Evolutionary conservation across 2,888 invertebrate genomes (phyloP).

Genomic region (Aporophyla nigra): DNA sequence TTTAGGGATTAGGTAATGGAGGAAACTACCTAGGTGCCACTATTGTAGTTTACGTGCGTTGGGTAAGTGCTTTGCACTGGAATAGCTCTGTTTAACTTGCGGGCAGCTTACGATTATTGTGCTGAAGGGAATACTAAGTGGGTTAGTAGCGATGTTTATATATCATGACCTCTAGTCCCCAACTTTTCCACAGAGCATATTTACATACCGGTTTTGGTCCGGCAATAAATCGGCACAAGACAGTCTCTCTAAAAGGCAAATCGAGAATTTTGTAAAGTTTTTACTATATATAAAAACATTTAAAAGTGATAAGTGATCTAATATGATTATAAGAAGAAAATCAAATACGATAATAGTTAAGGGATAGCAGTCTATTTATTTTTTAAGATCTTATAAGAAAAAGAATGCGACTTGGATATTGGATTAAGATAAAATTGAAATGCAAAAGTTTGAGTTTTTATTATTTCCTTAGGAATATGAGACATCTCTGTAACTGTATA

Average conservation of each 20-base stretch:
- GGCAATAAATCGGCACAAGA: not conserved
- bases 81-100: conserved; percentile 40
- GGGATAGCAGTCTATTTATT: too few species aligned
- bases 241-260: not conserved
- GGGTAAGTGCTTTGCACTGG: conserved; percentile 32
- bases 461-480: too few species aligned
- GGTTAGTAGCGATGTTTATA: conserved; percentile 11
- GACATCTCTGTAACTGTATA: too few species aligned
- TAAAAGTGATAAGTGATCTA: too few species aligned
- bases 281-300: too few species aligned
- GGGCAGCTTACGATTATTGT: not conserved
- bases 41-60: conserved; percentile 23
- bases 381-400: too few species aligned
- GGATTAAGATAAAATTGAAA: too few species aligned
- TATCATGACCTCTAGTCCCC: not conserved
- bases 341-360: too few species aligned
- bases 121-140: conserved; percentile 19
- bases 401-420: too few species aligned
- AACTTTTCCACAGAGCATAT: not conserved
- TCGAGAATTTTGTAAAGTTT: too few species aligned
- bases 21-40: conserved; percentile 17
- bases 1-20: conserved; percentile 32
- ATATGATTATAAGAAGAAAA: too few species aligned
- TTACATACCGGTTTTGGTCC: not conserved
- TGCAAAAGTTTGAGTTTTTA: too few species aligned